These are phyloP conservation scores for Nephrotoma guestfalica DNA, from an alignment of 2,888 invertebrate species.

Conservation along the genomic window DNA sequence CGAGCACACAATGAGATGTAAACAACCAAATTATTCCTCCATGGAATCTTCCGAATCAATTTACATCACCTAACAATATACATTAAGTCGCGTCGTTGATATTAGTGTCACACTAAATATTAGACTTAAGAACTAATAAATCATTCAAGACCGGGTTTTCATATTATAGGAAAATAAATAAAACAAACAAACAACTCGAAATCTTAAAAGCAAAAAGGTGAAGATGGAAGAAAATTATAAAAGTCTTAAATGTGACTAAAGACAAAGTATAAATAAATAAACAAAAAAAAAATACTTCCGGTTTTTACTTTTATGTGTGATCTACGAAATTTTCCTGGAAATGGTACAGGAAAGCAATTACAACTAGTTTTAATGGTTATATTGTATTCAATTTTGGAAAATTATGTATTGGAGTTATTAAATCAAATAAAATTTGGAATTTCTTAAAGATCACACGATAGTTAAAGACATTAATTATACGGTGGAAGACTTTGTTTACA, in stretches of 20 bases:
- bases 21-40: not conserved
- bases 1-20: not conserved
- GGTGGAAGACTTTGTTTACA: not conserved
- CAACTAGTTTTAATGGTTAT: not conserved
- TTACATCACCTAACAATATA: not conserved
- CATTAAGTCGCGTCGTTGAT: not conserved
- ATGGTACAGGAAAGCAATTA: not conserved
- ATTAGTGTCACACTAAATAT: not conserved
- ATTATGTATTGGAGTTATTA: not conserved
- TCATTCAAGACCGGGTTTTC: not conserved
- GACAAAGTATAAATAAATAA: not conserved
- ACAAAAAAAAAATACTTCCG: not conserved
- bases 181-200: not conserved
- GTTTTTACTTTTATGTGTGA: not conserved
- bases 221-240: not conserved
- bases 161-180: not conserved
- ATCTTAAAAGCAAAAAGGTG: not conserved
- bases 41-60: not conserved
- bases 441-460: not conserved
- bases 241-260: not conserved
- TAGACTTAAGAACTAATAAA: not conserved
- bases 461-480: not conserved
- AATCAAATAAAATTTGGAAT: not conserved
- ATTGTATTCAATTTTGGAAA: not conserved
- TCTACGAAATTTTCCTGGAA: not conserved